phyloP scores from a whole-genome alignment of 2,113 vertebrate genomes.

The Pica pica region DNA sequence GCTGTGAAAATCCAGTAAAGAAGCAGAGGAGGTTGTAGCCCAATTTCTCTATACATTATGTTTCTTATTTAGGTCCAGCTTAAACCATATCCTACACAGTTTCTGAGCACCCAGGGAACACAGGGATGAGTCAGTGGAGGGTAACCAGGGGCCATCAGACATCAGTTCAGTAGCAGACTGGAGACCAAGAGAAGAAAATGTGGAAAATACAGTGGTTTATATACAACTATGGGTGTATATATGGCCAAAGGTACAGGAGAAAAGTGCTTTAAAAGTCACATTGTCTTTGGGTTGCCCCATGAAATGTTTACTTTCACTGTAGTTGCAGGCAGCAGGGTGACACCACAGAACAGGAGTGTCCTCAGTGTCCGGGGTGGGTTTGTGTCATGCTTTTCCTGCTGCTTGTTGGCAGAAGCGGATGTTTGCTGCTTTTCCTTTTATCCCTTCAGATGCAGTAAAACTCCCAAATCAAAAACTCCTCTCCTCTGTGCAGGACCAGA shows the following conservation, averaged over 20 bases:
- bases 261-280: background rate
- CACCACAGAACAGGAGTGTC: background rate
- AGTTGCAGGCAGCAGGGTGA: background rate
- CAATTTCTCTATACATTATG: background rate
- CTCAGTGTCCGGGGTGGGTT: rapidly evolving
- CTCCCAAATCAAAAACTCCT: background rate
- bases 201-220: background rate
- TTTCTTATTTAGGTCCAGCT: background rate
- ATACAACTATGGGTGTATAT: background rate
- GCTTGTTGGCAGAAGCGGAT: background rate
- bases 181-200: background rate
- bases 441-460: background rate
- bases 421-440: background rate
- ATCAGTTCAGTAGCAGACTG: background rate
- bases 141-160: background rate
- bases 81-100: background rate
- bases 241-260: background rate
- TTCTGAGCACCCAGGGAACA: background rate
- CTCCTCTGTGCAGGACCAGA: background rate
- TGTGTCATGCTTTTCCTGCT: background rate
- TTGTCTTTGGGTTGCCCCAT: background rate
- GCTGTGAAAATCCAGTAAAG: background rate
- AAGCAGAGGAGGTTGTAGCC: background rate
- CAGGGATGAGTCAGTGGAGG: background rate
- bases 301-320: background rate